Percentiles rank a stretch among this genome's conserved stretches.
Evolutionary conservation across 2,113 vertebrate genomes (phyloP).

Genomic region (Callocephalon fimbriatum): DNA sequence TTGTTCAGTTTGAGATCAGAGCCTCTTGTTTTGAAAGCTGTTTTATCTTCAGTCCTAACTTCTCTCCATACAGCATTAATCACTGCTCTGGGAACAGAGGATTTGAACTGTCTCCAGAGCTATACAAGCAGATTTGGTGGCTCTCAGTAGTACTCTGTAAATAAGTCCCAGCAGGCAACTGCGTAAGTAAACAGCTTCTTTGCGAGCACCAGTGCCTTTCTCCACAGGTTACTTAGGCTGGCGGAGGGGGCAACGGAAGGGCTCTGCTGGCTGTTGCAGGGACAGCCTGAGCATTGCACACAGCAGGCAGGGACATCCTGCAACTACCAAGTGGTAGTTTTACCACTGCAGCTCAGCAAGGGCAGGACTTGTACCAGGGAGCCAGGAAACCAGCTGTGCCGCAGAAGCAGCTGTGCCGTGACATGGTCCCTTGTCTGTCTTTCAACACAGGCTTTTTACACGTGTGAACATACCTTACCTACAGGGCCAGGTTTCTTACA

Average conservation of each 20-base stretch:
- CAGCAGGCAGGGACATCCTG: not conserved
- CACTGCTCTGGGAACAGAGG: conserved; percentile 12
- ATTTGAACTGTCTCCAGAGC: conserved; percentile 38
- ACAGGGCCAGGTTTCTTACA: not conserved
- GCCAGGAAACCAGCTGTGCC: not conserved
- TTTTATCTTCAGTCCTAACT: not conserved
- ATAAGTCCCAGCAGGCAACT: conserved; percentile 59
- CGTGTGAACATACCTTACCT: not conserved
- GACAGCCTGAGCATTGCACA: not conserved
- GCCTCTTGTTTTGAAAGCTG: conserved; percentile 67
- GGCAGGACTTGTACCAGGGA: not conserved
- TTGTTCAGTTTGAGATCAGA: conserved; percentile 39
- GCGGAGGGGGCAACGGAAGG: not conserved
- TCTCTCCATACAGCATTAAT: conserved; percentile 44
- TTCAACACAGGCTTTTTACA: conserved; percentile 7
- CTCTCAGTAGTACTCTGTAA: conserved; percentile 60
- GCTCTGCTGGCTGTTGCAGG: not conserved
- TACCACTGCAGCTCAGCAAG: not conserved
- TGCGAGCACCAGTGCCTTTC: not conserved
- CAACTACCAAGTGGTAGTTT: not conserved
- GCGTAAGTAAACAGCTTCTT: conserved; percentile 64
- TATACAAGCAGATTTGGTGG: conserved; percentile 34
- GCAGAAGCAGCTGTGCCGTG: conserved; percentile 12
- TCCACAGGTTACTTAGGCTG: not conserved
- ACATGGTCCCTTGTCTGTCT: not conserved